phyloP scores from a whole-genome alignment of 2,797 vertebrate species.

The Acanthurus lineatus region DNA sequence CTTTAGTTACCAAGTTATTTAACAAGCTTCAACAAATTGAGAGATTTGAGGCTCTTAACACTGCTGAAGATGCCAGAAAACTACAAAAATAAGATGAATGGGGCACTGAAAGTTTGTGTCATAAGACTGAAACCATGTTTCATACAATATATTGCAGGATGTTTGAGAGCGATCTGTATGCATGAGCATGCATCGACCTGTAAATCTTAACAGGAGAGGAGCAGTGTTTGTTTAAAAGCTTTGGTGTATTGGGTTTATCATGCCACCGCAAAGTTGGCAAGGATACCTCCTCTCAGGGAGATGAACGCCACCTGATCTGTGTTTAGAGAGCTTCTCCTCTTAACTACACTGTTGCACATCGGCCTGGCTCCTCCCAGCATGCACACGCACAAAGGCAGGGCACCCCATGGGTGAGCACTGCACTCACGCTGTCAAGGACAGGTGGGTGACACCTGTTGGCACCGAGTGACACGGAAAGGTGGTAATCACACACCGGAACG shows the following conservation, averaged over 20 bases:
- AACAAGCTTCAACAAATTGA: too few relatives aligned
- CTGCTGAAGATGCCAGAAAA: background rate
- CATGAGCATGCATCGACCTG: background rate
- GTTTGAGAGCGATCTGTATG: background rate
- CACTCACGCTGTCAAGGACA: slow-evolving; percentile 67
- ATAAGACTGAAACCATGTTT: too few relatives aligned
- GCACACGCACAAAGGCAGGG: slow-evolving; percentile 33
- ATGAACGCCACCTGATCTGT: slow-evolving; percentile 77
- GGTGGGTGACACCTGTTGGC: slow-evolving; percentile 71
- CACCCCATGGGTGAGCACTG: slow-evolving; percentile 35
- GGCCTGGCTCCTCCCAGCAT: background rate
- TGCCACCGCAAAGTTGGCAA: slow-evolving; percentile 37
- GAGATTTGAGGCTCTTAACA: too few relatives aligned
- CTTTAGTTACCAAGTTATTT: too few relatives aligned
- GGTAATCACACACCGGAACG: slow-evolving; percentile 80
- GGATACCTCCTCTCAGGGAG: slow-evolving; percentile 59
- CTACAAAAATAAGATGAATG: background rate
- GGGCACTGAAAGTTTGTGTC: too few relatives aligned
- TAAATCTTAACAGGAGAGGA: background rate
- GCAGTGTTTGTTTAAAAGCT: slow-evolving; percentile 3
- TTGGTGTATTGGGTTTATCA: slow-evolving; percentile 38
- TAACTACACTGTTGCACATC: slow-evolving; percentile 69
- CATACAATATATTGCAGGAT: background rate
- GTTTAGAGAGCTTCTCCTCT: slow-evolving; percentile 69
- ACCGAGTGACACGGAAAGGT: slow-evolving; percentile 60